phyloP scores from a whole-genome alignment of 2,113 vertebrate genomes.

The Lichenostomus cassidix region DNA sequence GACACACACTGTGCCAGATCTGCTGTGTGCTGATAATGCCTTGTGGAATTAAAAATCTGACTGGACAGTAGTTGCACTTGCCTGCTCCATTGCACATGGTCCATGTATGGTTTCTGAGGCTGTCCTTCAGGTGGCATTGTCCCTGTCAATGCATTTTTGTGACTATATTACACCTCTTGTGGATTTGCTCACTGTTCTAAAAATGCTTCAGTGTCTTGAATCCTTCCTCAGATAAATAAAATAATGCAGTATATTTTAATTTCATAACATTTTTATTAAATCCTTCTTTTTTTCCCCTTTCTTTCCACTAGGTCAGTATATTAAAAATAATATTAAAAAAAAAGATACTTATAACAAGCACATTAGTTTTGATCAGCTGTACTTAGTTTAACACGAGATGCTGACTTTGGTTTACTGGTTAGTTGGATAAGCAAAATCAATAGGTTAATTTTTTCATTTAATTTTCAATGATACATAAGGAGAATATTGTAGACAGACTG shows the following conservation, averaged over 20 bases:
- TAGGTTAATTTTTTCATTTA: not conserved
- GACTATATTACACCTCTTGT: not conserved
- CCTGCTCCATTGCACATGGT: rapidly evolving
- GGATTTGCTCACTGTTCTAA: not conserved
- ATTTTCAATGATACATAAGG: not conserved
- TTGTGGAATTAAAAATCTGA: not conserved
- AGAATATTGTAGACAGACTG: not conserved
- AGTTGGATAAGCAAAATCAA: not conserved
- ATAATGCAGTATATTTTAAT: not conserved
- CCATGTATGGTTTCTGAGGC: not conserved
- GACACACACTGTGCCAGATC: not conserved
- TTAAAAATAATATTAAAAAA: not conserved
- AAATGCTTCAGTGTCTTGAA: not conserved
- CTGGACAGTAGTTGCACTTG: not conserved
- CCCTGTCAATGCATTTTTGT: not conserved
- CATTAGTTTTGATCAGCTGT: not conserved
- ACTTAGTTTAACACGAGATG: not conserved
- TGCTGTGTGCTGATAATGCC: not conserved
- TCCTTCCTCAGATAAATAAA: not conserved
- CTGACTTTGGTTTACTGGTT: not conserved
- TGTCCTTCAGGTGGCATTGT: not conserved
- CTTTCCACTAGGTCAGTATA: too few species aligned
- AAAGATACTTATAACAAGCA: not conserved
- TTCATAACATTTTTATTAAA: not conserved
- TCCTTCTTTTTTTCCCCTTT: not conserved